phyloP scores from a whole-genome alignment of 2,888 invertebrate species.

The Maniola hyperantus region DNA sequence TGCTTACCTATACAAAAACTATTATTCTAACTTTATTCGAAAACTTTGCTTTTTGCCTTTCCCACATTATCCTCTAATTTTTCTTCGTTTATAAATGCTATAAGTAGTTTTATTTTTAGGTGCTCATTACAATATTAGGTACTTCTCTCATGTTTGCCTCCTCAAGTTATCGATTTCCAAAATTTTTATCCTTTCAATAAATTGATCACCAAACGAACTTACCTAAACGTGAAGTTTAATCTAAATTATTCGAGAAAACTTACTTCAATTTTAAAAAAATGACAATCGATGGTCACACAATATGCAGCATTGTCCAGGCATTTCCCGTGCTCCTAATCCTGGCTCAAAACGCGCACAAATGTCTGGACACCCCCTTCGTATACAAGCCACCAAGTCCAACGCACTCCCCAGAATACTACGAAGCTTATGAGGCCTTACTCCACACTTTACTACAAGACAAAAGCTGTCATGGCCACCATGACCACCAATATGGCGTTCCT shows the following conservation, averaged over 20 bases:
- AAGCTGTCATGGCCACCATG: conserved; percentile 33
- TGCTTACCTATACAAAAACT: neutral
- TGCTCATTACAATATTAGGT: too few species aligned
- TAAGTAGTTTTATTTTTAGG: too few species aligned
- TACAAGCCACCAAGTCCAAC: conserved; percentile 72
- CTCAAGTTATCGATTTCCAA: neutral
- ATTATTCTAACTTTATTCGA: neutral
- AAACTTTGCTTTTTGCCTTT: neutral
- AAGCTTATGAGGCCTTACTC: conserved; percentile 66
- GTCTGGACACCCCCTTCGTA: conserved; percentile 65
- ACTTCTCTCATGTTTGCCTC: neutral
- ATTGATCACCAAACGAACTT: too few species aligned
- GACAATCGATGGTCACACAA: conserved; percentile 63
- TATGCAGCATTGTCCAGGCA: conserved; percentile 67
- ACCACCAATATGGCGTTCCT: conserved; percentile 32
- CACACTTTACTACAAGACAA: conserved; percentile 53
- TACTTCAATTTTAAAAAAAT: conserved; percentile 43
- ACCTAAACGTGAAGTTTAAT: too few species aligned
- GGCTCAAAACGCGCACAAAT: conserved; percentile 66
- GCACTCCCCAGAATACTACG: conserved; percentile 70
- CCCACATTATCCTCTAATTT: too few species aligned
- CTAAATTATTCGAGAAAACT: too few species aligned
- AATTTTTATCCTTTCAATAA: too few species aligned
- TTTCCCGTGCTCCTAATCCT: conserved; percentile 71
- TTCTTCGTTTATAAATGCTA: too few species aligned